Evolutionary conservation across 2,113 vertebrate genomes (phyloP), one percentile per base, ranked within the genome.

Genomic region (Cyprinodon tularosa): DNA sequence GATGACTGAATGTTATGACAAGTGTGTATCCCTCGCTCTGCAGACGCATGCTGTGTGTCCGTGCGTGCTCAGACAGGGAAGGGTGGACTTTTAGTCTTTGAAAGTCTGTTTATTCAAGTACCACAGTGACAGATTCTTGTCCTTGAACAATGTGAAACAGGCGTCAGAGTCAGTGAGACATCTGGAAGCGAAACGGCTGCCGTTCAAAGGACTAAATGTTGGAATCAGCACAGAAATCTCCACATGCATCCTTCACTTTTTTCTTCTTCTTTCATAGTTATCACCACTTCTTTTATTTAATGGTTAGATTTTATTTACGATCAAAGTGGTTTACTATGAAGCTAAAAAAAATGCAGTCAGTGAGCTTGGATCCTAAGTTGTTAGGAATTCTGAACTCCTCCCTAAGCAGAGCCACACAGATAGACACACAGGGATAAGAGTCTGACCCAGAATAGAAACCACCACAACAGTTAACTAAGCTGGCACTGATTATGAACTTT

Each of bases 391-490:
- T 61, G 39, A 72, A 68, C 74, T 15, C 36, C 71, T 84, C 68
- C 50, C 60, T 63, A 62, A 62, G 68, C 20, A 83, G 82, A 83
- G 80, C 71, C 17, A 44, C 66, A 44, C 80, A 79, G 84, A 87
- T 81, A 86, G 68, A 74, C 53, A 53, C 68, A 22, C 62, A 53
- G 39, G 57, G 85, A 87, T 84, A 80, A 90, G 83, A 78, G 53
- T 14, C 57, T 17, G 68, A 62, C 74, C 62, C 47, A 75, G 53
- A 90, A 90, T 89, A 92, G 87, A 48, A 84, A 70, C 62, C 47
- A 65, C 65, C 69, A 38, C 68, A 80, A 72, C 66, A 83, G 62
- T 71, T 83, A 60, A 67, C 87, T 62, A 14, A 45, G 17, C 70
- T 20, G 20, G 37, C 12, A 39, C 61, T 53, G 20, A 73, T 53